Conservation (phyloP, 2,113 vertebrate species). For the Pollimyrus isidori region DNA sequence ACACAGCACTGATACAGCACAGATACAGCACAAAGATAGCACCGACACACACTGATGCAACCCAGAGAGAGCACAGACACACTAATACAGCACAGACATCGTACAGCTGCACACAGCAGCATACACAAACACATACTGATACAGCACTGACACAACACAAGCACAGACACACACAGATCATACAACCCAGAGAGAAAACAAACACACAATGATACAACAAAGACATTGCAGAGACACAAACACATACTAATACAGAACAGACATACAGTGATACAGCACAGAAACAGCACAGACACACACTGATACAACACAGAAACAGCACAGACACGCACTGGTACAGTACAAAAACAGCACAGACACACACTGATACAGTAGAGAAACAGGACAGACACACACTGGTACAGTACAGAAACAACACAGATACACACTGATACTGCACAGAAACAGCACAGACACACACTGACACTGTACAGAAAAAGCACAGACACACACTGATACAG, state of each 20-base stretch:
- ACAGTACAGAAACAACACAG: constrained; percentile 24
- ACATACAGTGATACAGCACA: too few species aligned
- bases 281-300: too few species aligned
- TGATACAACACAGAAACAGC: too few species aligned
- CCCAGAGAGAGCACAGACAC: constrained; percentile 30
- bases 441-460: constrained; percentile 16
- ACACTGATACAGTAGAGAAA: constrained; percentile 17
- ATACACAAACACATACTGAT: too few species aligned
- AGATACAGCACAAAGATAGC: background rate
- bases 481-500: background rate
- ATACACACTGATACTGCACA: constrained; percentile 21
- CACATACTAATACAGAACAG: background rate
- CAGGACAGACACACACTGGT: background rate
- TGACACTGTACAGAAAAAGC: background rate
- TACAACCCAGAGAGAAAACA: background rate
- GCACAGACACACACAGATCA: background rate
- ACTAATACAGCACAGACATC: background rate
- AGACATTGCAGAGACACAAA: background rate
- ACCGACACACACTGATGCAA: background rate
- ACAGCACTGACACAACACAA: too few species aligned
- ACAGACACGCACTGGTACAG: background rate
- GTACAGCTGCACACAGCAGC: too few species aligned
- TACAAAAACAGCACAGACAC: constrained; percentile 24
- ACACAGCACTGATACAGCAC: constrained; percentile 1
- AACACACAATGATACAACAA: background rate